Base-by-base conservation (phyloP, 1,140 invertebrate genomes). In the Apis laboriosa region DNA sequence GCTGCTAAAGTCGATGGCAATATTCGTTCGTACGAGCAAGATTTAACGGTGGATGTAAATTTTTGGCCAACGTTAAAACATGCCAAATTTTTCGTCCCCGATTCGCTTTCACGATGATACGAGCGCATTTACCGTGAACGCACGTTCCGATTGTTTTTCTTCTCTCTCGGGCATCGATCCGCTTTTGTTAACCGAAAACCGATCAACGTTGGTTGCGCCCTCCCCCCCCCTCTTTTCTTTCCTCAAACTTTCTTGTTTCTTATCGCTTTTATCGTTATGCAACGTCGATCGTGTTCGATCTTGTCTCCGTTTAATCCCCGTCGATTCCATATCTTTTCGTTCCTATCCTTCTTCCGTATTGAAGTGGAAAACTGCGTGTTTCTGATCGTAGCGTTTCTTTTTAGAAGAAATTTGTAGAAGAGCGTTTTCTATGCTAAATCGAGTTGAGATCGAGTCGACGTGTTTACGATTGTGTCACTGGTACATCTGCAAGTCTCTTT, bases 41-140 rank as follows among this genome's bases (percentile, higher is more conserved):
- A 81, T 90, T 88, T 90, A 90, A 87, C 58, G 53, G 70, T 71
- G 66, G 60, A 68, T 75, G 83, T 91, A 91, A 90, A 91, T 91
- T 90, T 34, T 34, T 75, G 66, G 12, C 28, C 28, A 61, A 75
- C 72, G 88, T 88, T 90, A 89, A 91, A 88, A 90, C 87, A 88
- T 90, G 90, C 66, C 84, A 88, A 88, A 90, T 90, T 90, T 80
- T 89, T 70, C 77, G 55, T 12, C 63, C 63, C 24, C 80, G 80
- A 80, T 75, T 75, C 85, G 85, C 85, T 87, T 87, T 87, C 85
- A 84, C 85, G 68, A 19, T 80, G 77, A 81, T 80, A 66, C 77
- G 70, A 80, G 53, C n/a, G 49, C 61, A n/a, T 67, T 77, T 64
- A 60, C 28, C 55, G 75, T 34, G 74, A 60, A 75, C 55, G 51